Percentiles rank a stretch among this genome's conserved stretches.
Evolutionary conservation across 2,113 vertebrate genomes (phyloP).

Genomic region (Delphinapterus leucas): DNA sequence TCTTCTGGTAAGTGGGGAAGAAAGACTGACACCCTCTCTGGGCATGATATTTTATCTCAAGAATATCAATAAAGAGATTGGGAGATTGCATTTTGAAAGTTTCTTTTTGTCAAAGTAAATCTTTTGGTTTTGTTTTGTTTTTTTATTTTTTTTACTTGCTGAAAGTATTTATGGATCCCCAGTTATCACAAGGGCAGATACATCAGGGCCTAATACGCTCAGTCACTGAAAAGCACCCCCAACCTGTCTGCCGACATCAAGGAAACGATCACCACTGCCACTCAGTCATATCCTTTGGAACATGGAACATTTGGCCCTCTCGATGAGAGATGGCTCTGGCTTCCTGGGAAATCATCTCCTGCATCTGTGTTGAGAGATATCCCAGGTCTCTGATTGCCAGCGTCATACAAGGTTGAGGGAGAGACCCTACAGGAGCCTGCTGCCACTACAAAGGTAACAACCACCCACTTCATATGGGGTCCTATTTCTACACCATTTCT

Average conservation of each 20-base stretch:
- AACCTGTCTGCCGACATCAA: background rate
- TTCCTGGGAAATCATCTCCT: background rate
- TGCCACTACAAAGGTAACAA: background rate
- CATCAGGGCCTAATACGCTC: background rate
- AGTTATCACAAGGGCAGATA: background rate
- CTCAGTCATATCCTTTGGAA: background rate
- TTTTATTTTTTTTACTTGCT: background rate
- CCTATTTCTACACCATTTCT: background rate
- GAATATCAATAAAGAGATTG: constrained; percentile 30
- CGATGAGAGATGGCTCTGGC: background rate
- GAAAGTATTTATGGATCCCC: background rate
- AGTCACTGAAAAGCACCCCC: background rate
- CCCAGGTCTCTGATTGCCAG: background rate
- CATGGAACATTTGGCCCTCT: background rate
- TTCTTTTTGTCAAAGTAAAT: constrained; percentile 59
- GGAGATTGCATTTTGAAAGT: constrained; percentile 58
- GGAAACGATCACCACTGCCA: background rate
- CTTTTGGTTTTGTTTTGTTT: background rate
- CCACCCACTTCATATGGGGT: background rate
- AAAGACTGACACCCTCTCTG: background rate
- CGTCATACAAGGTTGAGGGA: background rate
- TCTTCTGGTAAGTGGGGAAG: background rate
- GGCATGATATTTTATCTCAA: background rate
- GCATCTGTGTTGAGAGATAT: background rate
- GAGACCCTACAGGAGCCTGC: background rate